Percentiles rank a stretch among this genome's conserved stretches.
phyloP scores from a whole-genome alignment of 2,888 invertebrate species.

The Oscheius sp. region DNA sequence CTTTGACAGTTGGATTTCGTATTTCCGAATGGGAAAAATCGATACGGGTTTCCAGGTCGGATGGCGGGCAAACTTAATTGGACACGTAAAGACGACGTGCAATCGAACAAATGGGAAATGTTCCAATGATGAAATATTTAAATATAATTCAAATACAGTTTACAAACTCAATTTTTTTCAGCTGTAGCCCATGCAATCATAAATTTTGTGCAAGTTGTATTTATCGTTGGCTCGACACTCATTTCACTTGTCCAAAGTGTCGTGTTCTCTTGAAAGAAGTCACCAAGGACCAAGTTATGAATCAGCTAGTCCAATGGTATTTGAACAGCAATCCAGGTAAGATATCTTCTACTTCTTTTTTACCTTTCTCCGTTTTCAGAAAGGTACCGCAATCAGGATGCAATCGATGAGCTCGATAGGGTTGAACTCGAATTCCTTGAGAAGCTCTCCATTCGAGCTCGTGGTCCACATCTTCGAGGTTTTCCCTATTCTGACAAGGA shows the following conservation, averaged over 20 bases:
- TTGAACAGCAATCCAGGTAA: not conserved
- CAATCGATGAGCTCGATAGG: not conserved
- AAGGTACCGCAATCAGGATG: not conserved
- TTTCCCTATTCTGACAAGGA: not conserved
- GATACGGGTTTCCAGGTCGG: no score
- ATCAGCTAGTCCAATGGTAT: not conserved
- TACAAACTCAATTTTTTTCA: conserved; percentile 25
- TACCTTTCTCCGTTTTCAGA: no score
- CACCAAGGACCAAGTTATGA: not conserved
- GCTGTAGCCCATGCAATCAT: conserved; percentile 26
- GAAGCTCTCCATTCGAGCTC: not conserved
- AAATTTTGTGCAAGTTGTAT: conserved; percentile 36
- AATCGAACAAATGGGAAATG: no score
- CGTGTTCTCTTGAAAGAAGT: not conserved
- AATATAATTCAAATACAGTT: no score
- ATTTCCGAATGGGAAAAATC: no score
- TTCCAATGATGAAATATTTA: no score
- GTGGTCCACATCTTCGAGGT: no score
- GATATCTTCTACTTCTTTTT: no score
- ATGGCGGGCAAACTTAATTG: no score
- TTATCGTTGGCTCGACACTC: conserved; percentile 21
- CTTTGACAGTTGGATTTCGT: no score
- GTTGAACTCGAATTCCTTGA: not conserved
- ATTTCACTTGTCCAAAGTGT: conserved; percentile 27
- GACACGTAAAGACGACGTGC: no score